phyloP scores from a whole-genome alignment of 2,888 invertebrate species.

The Cheilosia soror region DNA sequence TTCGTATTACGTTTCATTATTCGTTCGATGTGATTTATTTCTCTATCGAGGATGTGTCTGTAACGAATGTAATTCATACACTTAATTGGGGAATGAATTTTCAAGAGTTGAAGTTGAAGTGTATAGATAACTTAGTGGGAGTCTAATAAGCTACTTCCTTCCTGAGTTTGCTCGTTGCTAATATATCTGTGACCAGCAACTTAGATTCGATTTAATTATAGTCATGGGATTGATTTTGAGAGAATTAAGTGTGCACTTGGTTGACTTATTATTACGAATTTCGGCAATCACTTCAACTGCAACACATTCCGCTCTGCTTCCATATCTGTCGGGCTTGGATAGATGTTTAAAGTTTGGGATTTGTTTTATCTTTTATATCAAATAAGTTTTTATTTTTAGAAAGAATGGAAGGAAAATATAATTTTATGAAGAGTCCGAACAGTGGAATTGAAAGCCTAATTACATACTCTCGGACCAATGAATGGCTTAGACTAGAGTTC shows the following conservation, averaged over 20 bases:
- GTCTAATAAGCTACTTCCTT: not conserved
- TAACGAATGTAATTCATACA: conserved; percentile 39
- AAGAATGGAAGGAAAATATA: too few species aligned
- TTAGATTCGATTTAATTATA: not conserved
- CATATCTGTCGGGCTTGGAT: too few species aligned
- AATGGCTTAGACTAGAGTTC: too few species aligned
- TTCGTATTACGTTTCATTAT: not conserved
- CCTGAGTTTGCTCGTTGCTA: not conserved
- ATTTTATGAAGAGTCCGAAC: too few species aligned
- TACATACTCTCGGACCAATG: too few species aligned
- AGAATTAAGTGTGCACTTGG: not conserved
- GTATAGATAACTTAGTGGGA: not conserved
- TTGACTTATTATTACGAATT: not conserved
- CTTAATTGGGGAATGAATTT: conserved; percentile 50
- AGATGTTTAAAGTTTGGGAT: too few species aligned
- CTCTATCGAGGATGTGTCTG: conserved; percentile 23
- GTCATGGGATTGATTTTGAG: not conserved
- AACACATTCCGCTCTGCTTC: too few species aligned
- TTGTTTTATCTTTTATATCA: too few species aligned
- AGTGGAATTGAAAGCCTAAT: too few species aligned
- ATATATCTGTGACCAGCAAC: not conserved
- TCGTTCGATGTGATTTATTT: not conserved
- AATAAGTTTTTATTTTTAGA: too few species aligned
- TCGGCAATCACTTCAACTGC: too few species aligned
- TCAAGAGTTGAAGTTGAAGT: conserved; percentile 13